A percentile compares a stretch with the other conserved stretches of the same genome.
These are phyloP conservation scores for Brachyalestes nurse DNA, from an alignment of 2,797 vertebrate species.

Conservation along the genomic window DNA sequence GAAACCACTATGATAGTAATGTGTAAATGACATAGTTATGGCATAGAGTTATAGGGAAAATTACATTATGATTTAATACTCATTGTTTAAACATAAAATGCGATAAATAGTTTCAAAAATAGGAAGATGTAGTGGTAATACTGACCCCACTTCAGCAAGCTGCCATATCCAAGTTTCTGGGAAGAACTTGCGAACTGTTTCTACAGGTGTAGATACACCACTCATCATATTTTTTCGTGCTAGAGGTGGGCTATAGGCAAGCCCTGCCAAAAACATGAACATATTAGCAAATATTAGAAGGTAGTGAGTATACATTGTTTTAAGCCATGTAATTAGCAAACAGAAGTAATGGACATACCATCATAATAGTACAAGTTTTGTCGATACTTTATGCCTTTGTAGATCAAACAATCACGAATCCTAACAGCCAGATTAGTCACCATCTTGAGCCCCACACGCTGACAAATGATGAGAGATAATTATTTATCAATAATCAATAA, in stretches of 20 bases:
- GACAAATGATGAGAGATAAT: background rate
- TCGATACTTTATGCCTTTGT: background rate
- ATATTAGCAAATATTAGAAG: too few species aligned
- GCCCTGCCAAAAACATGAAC: too few species aligned
- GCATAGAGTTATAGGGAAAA: too few species aligned
- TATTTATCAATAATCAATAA: background rate
- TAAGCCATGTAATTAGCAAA: too few species aligned
- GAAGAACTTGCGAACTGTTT: constrained; percentile 64
- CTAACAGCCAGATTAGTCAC: constrained; percentile 46
- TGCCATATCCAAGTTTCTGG: constrained; percentile 80
- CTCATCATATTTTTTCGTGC: accelerated
- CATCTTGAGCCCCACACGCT: constrained; percentile 52
- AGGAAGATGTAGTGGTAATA: background rate
- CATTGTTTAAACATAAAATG: background rate
- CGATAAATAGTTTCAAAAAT: background rate
- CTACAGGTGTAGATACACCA: background rate
- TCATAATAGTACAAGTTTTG: too few species aligned
- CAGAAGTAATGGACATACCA: too few species aligned
- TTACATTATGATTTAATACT: background rate
- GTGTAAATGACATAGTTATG: too few species aligned
- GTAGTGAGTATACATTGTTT: too few species aligned
- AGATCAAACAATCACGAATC: constrained; percentile 27
- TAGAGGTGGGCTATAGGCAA: too few species aligned
- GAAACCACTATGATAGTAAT: too few species aligned
- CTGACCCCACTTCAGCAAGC: constrained; percentile 74